These are phyloP conservation scores for Murina feae DNA, from an alignment of 2,113 vertebrate genomes.

Conservation along the genomic window DNA sequence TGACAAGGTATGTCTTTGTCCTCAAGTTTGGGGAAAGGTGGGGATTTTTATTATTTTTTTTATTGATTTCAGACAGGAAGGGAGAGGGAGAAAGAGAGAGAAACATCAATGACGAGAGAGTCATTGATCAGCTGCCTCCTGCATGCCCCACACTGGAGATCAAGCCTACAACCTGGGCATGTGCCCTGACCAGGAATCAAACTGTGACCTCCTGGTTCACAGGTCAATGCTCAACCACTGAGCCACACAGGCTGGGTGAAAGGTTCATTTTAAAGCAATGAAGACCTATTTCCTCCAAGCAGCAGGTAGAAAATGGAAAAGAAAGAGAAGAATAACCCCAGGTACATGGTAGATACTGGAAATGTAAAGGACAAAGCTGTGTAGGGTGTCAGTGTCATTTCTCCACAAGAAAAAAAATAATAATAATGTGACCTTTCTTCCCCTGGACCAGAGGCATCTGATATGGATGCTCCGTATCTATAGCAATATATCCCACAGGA, in stretches of 20 bases:
- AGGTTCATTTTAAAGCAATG: not conserved
- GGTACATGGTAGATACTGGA: not conserved
- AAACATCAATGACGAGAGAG: too few species aligned
- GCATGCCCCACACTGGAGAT: too few species aligned
- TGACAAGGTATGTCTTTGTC: not conserved
- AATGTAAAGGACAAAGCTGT: conserved; percentile 44
- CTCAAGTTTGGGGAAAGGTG: not conserved
- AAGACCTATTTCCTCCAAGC: conserved; percentile 21
- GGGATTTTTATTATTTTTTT: not conserved
- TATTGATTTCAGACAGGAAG: too few species aligned
- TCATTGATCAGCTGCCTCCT: too few species aligned
- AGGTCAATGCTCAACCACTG: too few species aligned
- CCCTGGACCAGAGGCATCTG: conserved; percentile 62
- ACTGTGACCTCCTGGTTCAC: too few species aligned
- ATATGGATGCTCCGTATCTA: conserved; percentile 35
- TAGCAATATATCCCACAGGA: conserved; percentile 65
- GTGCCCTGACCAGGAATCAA: too few species aligned
- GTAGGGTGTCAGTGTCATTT: conserved; percentile 32
- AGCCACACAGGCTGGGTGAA: too few species aligned
- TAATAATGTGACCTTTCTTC: conserved; percentile 52
- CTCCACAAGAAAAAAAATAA: conserved; percentile 18
- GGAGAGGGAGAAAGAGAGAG: too few species aligned
- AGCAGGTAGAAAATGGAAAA: conserved; percentile 32
- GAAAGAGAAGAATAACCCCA: conserved; percentile 41
- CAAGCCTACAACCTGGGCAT: too few species aligned